A percentile compares a stretch with the other conserved stretches of the same genome.
phyloP scores from a whole-genome alignment of 2,888 invertebrate genomes.

The Eupithecia pulchellata region DNA sequence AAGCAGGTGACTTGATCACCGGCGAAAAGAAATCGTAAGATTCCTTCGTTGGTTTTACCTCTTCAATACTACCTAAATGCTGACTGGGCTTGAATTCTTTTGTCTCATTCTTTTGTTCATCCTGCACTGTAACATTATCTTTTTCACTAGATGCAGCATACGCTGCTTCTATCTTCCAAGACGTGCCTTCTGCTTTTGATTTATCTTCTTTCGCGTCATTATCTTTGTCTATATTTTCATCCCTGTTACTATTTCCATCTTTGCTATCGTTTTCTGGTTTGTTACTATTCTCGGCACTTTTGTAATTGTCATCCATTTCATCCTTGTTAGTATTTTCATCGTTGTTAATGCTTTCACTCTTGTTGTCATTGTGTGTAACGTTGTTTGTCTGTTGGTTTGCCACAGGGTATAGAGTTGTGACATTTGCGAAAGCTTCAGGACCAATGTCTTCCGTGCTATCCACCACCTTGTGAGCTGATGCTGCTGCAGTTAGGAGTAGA shows the following conservation, averaged over 20 bases:
- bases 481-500: conserved; percentile 48
- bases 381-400: conserved; percentile 42
- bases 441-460: conserved; percentile 54
- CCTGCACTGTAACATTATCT: conserved; percentile 44
- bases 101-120: conserved; percentile 51
- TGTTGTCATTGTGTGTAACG: conserved; percentile 26
- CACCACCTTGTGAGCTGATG: conserved; percentile 49
- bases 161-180: conserved; percentile 66
- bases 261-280: background rate
- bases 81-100: conserved; percentile 82
- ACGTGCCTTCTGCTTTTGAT: conserved; percentile 46
- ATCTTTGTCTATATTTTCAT: conserved; percentile 13
- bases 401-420: conserved; percentile 70
- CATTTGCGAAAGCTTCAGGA: conserved; percentile 52
- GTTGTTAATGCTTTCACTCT: conserved; percentile 30
- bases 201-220: conserved; percentile 38
- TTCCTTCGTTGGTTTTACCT: conserved; percentile 53
- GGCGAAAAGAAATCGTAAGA: conserved; percentile 50
- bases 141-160: conserved; percentile 55
- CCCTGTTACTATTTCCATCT: conserved; percentile 30
- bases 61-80: conserved; percentile 78
- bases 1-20: conserved; percentile 54
- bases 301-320: conserved; percentile 28
- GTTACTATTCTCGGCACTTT: background rate
- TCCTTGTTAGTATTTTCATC: conserved; percentile 22